Evolutionary conservation across 2,113 vertebrate genomes (phyloP).

Genomic region (Vidua macroura): DNA sequence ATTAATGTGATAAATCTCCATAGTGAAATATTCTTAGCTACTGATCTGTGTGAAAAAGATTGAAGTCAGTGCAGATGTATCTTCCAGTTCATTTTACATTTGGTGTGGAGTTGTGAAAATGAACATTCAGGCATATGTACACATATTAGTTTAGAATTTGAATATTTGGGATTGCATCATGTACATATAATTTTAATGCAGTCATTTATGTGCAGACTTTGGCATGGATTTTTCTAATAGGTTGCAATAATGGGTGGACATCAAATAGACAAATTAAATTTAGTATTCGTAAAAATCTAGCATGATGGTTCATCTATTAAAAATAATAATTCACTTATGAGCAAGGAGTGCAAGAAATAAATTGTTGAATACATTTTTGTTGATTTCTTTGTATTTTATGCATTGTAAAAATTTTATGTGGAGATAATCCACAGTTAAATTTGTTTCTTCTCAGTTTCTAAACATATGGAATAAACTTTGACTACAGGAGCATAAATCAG

Average conservation of each 20-base stretch:
- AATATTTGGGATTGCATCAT: background rate
- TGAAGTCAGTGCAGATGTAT: background rate
- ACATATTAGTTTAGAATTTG: background rate
- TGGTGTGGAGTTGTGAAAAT: background rate
- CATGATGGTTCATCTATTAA: background rate
- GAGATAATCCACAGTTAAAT: background rate
- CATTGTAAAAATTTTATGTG: background rate
- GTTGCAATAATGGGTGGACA: background rate
- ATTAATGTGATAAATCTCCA: slow-evolving; percentile 77
- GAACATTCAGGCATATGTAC: background rate
- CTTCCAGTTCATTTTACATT: background rate
- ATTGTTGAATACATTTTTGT: background rate
- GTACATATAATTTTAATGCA: background rate
- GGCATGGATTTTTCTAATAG: background rate
- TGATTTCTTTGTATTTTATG: background rate
- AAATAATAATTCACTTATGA: background rate
- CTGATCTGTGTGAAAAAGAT: slow-evolving; percentile 60
- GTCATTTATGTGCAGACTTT: background rate
- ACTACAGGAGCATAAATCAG: background rate
- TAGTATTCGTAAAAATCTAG: background rate
- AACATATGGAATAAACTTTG: background rate
- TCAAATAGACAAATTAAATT: background rate
- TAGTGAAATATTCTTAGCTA: slow-evolving; percentile 72
- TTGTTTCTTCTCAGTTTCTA: background rate
- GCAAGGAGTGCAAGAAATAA: background rate